Base-by-base conservation (phyloP, 1,140 invertebrate genomes). In the Heliothis virescens region DNA sequence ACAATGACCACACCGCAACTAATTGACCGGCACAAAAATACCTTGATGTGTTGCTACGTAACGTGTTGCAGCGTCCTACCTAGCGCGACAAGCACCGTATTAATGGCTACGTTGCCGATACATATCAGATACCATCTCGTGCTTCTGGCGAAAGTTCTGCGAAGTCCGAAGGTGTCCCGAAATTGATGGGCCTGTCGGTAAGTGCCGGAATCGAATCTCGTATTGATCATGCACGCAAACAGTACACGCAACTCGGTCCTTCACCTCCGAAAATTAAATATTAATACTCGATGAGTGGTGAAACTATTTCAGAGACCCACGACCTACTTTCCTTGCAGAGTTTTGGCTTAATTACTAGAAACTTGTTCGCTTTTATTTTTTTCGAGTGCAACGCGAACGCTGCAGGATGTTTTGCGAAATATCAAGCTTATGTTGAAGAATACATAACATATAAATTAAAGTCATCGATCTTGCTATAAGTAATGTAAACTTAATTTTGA, bases 131-230 rank as follows among this genome's bases (percentile, higher is more conserved):
- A 74, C 74, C 71, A 80, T 87, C 34, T 88, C 86, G 85, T 91
- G 89, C 87, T 89, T 85, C 87, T 85, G 87, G 91, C 87, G 91
- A 93, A 92, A 94, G 89, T 94, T 92, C 88, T 85, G 85, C 87
- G 87, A 90, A 89, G 79, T 83, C 79, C 86, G 86, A 88, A 90
- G 89, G 87, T 90, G 86, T 87, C 84, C 86, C 83, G 84, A 89
- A 90, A 93, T 91, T 90, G 91, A 91, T 93, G 88, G 86, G 79
- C 81, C 79, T 81, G 89, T 89, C 86, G 63, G 71, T 75, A 79
- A 85, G 84, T 87, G 86, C 88, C 86, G 88, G 86, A 90, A 89
- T 90, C 76, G 83, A 90, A 87, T 88, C 82, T 85, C 62, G 86
- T 82, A 83, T 79, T 79, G 80, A 86, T 85, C 86, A 82, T 80